Evolutionary conservation across 2,888 invertebrate genomes (phyloP), one percentile per base, ranked within the genome.

Genomic region (Trichacis sp.): DNA sequence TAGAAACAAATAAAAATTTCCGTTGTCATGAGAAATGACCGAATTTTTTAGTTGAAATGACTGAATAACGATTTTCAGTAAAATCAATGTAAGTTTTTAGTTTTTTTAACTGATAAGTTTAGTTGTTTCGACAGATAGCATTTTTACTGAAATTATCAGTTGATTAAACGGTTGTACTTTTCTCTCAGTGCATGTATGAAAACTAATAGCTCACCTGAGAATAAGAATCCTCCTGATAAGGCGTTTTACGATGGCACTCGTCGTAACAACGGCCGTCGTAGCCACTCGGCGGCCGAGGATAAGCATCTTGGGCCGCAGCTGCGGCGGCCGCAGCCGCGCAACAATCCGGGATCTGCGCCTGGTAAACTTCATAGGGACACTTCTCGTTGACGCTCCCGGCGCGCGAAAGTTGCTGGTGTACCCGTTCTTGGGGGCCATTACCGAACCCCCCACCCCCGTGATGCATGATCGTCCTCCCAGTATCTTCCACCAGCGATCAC

Each of bases 261-360:
- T 83, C 82, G 70, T 79, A 83, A 60, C 82, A 82, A 54, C 80
- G 76, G 47, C 75, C 77, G 47, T 83, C 82, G 65, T 83, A 84
- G 47, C 77, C 82, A 66, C 82, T 86, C 15, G 86, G 86, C 40
- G 85, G 86, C 56, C 87, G 85, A 11, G 84, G 81, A 61, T 81
- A 83, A 48, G 81, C 74, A 53, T 84, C 83, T 70, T 82, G 83
- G n/a, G 75, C 78, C 46, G 73, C 77, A 9, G 71, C 73, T n/a
- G 77, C 75, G 48, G 77, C 75, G 80, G 84, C 74, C 83, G 85
- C 86, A 80, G 85, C 81, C 82, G 85, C 77, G 77, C 79, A 77
- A 78, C 84, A 77, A 77, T 82, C 81, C 56, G 82, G 80, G 70
- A 81, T 85, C 76, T 84, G 85, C 60, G 84, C 75, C 75, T 82